Base-by-base conservation (phyloP, 2,797 vertebrate genomes). In the Crenichthys baileyi region DNA sequence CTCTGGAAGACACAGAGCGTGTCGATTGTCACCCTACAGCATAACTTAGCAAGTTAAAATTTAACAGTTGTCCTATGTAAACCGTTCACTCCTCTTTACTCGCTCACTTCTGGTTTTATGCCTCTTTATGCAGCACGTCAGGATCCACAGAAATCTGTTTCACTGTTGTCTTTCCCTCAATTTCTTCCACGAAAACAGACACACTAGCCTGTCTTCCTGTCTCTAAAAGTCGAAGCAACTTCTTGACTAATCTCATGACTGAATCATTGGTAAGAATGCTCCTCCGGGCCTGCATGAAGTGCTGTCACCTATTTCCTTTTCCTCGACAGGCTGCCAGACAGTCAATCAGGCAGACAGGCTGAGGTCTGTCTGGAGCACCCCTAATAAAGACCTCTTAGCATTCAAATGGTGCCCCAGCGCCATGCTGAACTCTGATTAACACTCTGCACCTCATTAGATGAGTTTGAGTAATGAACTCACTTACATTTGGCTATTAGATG, bases 371-470 rank as follows among this genome's bases (percentile, higher is more conserved):
- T 94, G 81, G 86, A 90, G 89, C 83, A 76, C 72, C 79, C 81
- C 85, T 89, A 90, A 90, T 93, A 91, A 90, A 93, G 90, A 87
- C 85, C 88, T 91, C 90, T 93, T 92, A 89, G 85, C 87, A 94
- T 93, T 92, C 90, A 90, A 82, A 92, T 79, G 73, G 82, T 88
- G 87, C 92, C 85, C 86, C 46, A 24, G 81, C 79, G 12, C 80
- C 60, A 80, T 84, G 61, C 85, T 85, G 86, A 86, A 88, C 82
- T 80, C 90, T 93, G 92, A 93, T 93, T 93, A 93, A 89, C 89
- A 89, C 87, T 81, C 48, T 81, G 84, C 85, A 85, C 85, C 90
- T 91, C 90, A 90, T 92, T 90, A 91, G 70, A 89, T 70, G 87
- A 83, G 86, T 90, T 87, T 1, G 76, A 73, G n/a, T 92, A 90